Percentiles rank a stretch among this genome's conserved stretches.
phyloP scores from a whole-genome alignment of 2,888 invertebrate genomes.

The Scaeva pyrastri region DNA sequence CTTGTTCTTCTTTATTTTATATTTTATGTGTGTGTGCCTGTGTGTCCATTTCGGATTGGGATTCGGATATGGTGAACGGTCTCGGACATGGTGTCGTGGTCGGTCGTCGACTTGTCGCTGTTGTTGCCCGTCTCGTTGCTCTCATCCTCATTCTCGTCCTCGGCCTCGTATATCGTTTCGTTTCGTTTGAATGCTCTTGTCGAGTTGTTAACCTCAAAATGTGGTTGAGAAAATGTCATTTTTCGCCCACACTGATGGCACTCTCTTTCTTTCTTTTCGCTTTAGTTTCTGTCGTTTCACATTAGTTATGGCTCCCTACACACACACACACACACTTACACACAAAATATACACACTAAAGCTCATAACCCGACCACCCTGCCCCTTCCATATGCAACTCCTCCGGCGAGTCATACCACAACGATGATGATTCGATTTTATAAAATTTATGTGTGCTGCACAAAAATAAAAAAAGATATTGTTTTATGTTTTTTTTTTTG shows the following conservation, averaged over 20 bases:
- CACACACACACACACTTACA: slow-evolving; percentile 9
- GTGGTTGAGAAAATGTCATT: slow-evolving; percentile 72
- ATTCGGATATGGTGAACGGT: slow-evolving; percentile 13
- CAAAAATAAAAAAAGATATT: slow-evolving; percentile 43
- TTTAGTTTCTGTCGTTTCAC: slow-evolving; percentile 52
- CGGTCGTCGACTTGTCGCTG: neutral
- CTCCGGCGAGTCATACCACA: neutral
- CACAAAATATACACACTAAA: neutral
- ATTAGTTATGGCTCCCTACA: slow-evolving; percentile 59
- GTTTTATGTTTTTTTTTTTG: slow-evolving; percentile 26
- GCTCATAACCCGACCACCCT: neutral
- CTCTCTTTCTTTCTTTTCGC: slow-evolving; percentile 4
- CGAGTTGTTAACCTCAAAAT: slow-evolving; percentile 75
- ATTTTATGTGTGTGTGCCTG: no score
- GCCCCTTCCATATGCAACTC: neutral
- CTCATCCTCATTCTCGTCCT: slow-evolving; percentile 3
- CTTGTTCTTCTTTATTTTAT: slow-evolving; percentile 61
- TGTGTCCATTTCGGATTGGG: neutral
- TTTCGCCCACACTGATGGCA: slow-evolving; percentile 23
- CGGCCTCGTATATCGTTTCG: slow-evolving; percentile 11
- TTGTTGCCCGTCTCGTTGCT: neutral
- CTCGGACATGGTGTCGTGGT: neutral
- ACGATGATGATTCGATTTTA: slow-evolving; percentile 67
- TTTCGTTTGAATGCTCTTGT: slow-evolving; percentile 61
- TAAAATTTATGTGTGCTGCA: slow-evolving; percentile 48